A percentile compares a stretch with the other conserved stretches of the same genome.
Conservation (phyloP, 1,140 invertebrate species). For the Anastatus disparis region DNA sequence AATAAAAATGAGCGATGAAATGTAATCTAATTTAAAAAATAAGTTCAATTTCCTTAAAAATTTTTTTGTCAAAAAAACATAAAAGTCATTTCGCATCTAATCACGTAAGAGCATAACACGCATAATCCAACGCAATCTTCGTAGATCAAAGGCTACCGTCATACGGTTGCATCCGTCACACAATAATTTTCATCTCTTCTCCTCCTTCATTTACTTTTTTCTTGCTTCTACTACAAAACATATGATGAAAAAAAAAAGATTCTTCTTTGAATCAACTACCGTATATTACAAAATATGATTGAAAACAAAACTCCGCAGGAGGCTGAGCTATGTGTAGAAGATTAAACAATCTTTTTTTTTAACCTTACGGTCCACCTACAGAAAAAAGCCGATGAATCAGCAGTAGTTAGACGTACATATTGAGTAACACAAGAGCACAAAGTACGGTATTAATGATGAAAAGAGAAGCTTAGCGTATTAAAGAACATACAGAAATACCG, state of each 20-base stretch:
- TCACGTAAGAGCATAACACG: background rate
- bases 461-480: background rate
- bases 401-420: background rate
- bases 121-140: no score
- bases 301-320: no score
- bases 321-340: background rate
- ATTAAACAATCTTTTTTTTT: constrained; percentile 1
- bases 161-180: no score
- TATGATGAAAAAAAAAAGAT: no score
- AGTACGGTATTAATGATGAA: background rate
- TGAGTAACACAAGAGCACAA: background rate
- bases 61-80: no score
- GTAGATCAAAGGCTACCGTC: background rate
- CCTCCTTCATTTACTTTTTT: no score
- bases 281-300: background rate
- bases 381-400: constrained; percentile 1
- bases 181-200: background rate
- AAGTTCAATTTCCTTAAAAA: no score
- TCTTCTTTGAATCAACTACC: background rate
- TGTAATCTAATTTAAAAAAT: no score
- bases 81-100: background rate
- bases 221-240: no score
- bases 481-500: constrained; percentile 2
- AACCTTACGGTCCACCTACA: constrained; percentile 4
- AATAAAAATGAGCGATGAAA: no score